phyloP scores from a whole-genome alignment of 2,888 invertebrate species.

The Cryptosula pallasiana region DNA sequence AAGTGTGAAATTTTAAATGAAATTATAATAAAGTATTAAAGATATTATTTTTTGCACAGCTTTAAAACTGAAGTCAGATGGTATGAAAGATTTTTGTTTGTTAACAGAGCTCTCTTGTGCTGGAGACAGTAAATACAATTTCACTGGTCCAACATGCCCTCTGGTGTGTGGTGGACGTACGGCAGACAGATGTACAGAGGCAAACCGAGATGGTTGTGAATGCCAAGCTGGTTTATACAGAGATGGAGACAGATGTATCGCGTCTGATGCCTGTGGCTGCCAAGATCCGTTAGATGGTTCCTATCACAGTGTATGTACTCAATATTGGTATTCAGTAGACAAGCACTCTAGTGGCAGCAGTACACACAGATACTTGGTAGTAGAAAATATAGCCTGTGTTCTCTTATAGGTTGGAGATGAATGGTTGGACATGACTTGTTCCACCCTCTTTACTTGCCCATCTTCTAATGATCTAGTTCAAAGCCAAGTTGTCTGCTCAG shows the following conservation, averaged over 20 bases:
- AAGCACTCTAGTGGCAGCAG: background rate
- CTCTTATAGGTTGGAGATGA: background rate
- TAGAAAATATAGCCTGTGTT: background rate
- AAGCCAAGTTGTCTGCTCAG: background rate
- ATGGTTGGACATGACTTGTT: constrained; percentile 15
- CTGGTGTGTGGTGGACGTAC: background rate
- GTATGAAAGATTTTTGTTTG: no score
- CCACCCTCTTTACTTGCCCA: background rate
- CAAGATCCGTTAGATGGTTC: background rate
- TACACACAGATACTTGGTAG: background rate
- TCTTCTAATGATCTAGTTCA: background rate
- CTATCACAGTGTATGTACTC: background rate
- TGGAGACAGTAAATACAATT: constrained; percentile 1
- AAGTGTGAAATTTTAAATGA: no score
- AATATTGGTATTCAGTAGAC: no score
- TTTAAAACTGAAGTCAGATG: no score
- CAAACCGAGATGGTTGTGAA: constrained; percentile 3
- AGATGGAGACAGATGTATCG: constrained; percentile 9
- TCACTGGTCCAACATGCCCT: background rate
- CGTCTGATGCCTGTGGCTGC: background rate
- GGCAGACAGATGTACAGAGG: background rate
- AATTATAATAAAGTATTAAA: no score
- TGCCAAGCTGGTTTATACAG: background rate
- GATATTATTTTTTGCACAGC: no score
- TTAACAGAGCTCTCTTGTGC: background rate